A percentile compares a stretch with the other conserved stretches of the same genome.
These are phyloP conservation scores for Papilio polytes DNA, from an alignment of 1,140 invertebrate genomes.

Conservation along the genomic window DNA sequence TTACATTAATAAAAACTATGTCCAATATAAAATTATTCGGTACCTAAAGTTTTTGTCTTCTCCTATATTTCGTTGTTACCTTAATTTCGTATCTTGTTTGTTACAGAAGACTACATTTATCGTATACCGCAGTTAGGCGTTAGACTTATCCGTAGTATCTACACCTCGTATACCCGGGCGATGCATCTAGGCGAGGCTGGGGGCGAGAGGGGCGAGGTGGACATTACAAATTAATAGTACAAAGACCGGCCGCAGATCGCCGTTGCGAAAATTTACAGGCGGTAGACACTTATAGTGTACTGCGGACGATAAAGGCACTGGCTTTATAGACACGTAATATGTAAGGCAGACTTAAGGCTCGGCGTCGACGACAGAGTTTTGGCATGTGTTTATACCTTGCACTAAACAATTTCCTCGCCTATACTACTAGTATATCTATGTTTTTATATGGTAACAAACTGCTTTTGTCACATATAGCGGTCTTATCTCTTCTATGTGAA, in stretches of 20 bases:
- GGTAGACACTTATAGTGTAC: constrained; percentile 76
- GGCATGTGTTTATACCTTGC: constrained; percentile 39
- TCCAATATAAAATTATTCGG: no score
- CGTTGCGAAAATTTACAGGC: constrained; percentile 81
- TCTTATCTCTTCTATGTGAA: neutral
- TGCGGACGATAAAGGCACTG: constrained; percentile 66
- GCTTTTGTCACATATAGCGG: neutral
- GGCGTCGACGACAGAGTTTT: constrained; percentile 31
- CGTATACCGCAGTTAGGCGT: constrained; percentile 28
- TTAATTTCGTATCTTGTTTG: neutral
- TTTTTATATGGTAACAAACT: constrained; percentile 32
- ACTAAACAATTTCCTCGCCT: constrained; percentile 23
- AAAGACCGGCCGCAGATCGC: constrained; percentile 82
- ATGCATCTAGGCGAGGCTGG: constrained; percentile 60
- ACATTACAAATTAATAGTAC: constrained; percentile 83
- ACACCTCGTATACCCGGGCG: constrained; percentile 51
- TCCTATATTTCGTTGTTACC: neutral
- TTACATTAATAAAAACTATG: no score
- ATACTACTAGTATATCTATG: constrained; percentile 29
- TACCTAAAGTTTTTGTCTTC: neutral
- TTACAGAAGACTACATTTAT: constrained; percentile 21
- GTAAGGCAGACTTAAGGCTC: constrained; percentile 51
- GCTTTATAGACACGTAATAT: constrained; percentile 56
- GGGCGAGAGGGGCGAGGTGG: constrained; percentile 50
- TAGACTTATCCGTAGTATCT: constrained; percentile 55